Conservation (phyloP, 2,888 invertebrate species). For the Microplitis manilae region DNA sequence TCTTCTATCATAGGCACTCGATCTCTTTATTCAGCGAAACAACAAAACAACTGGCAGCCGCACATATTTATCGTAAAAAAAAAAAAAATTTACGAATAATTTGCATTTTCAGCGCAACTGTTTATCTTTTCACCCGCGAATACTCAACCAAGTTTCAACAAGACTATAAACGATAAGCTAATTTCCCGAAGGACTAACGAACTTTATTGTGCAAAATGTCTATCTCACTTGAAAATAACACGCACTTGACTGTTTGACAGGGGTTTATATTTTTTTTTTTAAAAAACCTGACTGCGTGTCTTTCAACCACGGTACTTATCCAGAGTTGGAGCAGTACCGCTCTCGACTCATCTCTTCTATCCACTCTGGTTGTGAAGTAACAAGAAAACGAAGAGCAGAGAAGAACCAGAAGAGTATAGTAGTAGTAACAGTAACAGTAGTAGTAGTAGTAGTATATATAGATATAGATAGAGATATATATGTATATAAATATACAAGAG, state of each 20-base stretch:
- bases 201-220: slow-evolving; percentile 17
- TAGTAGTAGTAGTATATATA: slow-evolving; percentile 9
- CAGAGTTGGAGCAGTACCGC: neutral
- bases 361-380: neutral
- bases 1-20: neutral
- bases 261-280: neutral
- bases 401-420: slow-evolving; percentile 22
- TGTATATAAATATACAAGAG: slow-evolving; percentile 9
- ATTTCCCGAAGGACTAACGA: slow-evolving; percentile 26
- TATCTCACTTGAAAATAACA: neutral
- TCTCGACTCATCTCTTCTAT: neutral
- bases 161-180: slow-evolving; percentile 3
- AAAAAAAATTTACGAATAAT: neutral
- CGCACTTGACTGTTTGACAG: slow-evolving; percentile 2
- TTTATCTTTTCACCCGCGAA: neutral
- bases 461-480: neutral
- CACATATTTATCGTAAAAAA: neutral
- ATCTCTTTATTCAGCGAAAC: neutral
- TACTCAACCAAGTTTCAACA: neutral
- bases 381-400: neutral
- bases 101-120: neutral
- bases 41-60: neutral
- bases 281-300: slow-evolving; percentile 12
- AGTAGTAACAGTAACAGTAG: slow-evolving; percentile 8
- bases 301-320: slow-evolving; percentile 13